These are phyloP conservation scores for Syngnathus typhle DNA, from an alignment of 2,113 vertebrate genomes.

Conservation along the genomic window DNA sequence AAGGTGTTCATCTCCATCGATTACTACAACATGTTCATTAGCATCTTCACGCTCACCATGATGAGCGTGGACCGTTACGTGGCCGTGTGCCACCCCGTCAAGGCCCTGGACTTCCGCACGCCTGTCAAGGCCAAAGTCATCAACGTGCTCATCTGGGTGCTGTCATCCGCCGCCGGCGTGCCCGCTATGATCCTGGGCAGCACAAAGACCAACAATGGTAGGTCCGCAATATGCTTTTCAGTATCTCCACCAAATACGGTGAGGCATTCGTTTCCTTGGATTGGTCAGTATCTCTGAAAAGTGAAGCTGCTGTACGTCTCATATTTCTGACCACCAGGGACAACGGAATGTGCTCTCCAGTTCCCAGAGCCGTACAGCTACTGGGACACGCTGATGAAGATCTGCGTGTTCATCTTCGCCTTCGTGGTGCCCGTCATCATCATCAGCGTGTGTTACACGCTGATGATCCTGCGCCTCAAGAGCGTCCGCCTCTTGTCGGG, in stretches of 20 bases:
- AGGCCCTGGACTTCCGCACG: slow-evolving; percentile 90
- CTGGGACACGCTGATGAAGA: slow-evolving; percentile 96
- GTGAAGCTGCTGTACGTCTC: not conserved
- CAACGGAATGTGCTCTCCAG: slow-evolving; percentile 88
- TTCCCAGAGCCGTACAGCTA: slow-evolving; percentile 91
- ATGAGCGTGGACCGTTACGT: slow-evolving; percentile 75
- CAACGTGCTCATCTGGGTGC: slow-evolving; percentile 91
- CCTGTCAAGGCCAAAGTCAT: slow-evolving; percentile 92
- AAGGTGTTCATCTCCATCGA: slow-evolving; percentile 97
- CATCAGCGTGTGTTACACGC: slow-evolving; percentile 88
- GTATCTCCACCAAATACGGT: too few species aligned
- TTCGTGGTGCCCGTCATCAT: slow-evolving; percentile 90
- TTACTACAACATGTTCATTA: slow-evolving; percentile 98
- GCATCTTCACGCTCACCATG: slow-evolving; percentile 75
- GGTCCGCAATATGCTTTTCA: not conserved
- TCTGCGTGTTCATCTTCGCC: slow-evolving; percentile 92
- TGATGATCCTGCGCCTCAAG: slow-evolving; percentile 91
- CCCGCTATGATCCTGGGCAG: slow-evolving; percentile 92
- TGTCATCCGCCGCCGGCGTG: slow-evolving; percentile 91
- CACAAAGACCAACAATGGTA: slow-evolving; percentile 89
- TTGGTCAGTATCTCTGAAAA: too few species aligned
- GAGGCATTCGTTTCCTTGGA: too few species aligned
- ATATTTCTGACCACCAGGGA: slow-evolving; percentile 54
- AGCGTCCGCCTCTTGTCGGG: slow-evolving; percentile 88
- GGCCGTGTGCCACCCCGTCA: slow-evolving; percentile 72